Evolutionary conservation across 2,113 vertebrate species (phyloP), one percentile per base, ranked within the genome.

Genomic region (Aspiorhynchus laticeps): DNA sequence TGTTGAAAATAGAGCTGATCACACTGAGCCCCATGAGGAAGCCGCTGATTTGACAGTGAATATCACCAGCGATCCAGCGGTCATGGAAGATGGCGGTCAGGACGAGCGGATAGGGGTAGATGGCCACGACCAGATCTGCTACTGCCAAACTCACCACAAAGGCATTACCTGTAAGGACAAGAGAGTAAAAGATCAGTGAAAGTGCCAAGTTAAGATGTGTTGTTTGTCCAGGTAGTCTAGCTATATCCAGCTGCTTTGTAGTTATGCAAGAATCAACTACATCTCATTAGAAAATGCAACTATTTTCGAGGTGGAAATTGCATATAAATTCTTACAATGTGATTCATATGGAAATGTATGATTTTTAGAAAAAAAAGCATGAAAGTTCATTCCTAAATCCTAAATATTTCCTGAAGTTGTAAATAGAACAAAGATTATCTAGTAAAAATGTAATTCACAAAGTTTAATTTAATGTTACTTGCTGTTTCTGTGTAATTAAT

Each of bases 1-100:
- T 96, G 93, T 96, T 96, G 90, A 96, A 96, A 91, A 96, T 95
- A 87, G 96, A 96, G 89, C 95, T 93, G 11, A 96, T 96, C 67
- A 96, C 95, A 17, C 96, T 96, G 76, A 96, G 93, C 79, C 96
- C 96, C 95, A 96, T 96, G 21, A 96, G 93, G 92, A 96, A 96
- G 88, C 96, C 95, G 7, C 95, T 96, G 91, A 96, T 93, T 92
- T 96, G 95, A 80, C 96, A 96, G 91, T 96, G 96, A 84, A 95
- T 90, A 92, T 95, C 92, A 43, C 96, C 96, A 26, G 95, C 95
- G 5, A 93, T 94, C 96, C 96, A 97, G 79, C 94, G 94, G 0
- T 95, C 91, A 5, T 95, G 93, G 91, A 96, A 95, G 85, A 97
- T 96, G 53, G 96, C 96, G 0, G 93, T 92, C 61, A 96, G 92